Evolutionary conservation across 2,888 invertebrate genomes (phyloP).

Genomic region (Phalera bucephala): DNA sequence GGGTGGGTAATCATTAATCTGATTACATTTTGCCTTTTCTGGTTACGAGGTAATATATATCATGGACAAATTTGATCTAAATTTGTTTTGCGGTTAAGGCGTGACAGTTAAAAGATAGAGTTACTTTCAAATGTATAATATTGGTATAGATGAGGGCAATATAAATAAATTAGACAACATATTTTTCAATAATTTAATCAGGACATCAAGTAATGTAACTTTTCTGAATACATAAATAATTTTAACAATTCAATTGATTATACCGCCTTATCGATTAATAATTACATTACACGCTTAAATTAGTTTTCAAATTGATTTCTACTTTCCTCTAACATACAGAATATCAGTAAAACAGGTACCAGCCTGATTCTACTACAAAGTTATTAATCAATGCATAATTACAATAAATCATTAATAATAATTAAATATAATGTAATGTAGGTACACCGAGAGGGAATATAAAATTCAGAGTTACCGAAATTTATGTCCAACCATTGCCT

Average conservation of each 20-base stretch:
- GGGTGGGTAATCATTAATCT: too few species aligned
- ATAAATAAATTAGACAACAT: conserved; percentile 24
- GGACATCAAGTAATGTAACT: conserved; percentile 79
- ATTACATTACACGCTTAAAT: conserved; percentile 41
- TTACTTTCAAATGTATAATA: too few species aligned
- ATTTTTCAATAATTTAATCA: conserved; percentile 77
- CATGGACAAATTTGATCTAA: too few species aligned
- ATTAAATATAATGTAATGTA: too few species aligned
- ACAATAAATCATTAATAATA: conserved; percentile 19
- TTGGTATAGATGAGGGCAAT: background rate
- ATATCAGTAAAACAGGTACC: conserved; percentile 69
- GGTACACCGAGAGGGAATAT: too few species aligned
- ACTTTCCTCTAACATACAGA: conserved; percentile 47
- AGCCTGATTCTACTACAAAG: conserved; percentile 66
- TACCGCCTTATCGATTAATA: conserved; percentile 45
- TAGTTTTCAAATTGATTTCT: conserved; percentile 39
- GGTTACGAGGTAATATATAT: too few species aligned
- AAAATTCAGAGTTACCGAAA: too few species aligned
- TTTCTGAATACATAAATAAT: conserved; percentile 78
- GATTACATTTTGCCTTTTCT: too few species aligned
- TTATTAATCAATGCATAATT: conserved; percentile 24
- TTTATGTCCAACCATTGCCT: too few species aligned
- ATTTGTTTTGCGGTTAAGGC: too few species aligned
- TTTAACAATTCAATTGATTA: conserved; percentile 77
- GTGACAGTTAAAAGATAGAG: too few species aligned